phyloP scores from a whole-genome alignment of 2,113 vertebrate species.

The Rhabdornis inornatus region DNA sequence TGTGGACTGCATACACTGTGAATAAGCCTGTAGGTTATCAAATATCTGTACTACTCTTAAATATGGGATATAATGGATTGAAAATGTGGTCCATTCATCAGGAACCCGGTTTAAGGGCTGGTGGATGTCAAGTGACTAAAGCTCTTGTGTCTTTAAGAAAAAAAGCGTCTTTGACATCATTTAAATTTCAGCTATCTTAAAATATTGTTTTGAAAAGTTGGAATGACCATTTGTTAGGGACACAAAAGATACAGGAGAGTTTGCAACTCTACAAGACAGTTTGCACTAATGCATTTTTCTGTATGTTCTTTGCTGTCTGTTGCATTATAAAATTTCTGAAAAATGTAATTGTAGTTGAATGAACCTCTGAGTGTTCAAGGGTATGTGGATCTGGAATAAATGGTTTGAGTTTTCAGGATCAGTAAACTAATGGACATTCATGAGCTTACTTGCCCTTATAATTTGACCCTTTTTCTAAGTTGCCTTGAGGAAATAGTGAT shows the following conservation, averaged over 20 bases:
- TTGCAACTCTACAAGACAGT: neutral
- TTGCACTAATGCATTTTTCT: neutral
- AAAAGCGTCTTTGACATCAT: neutral
- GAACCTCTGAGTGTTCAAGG: neutral
- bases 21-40: constrained; percentile 72
- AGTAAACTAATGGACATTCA: neutral
- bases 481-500: neutral
- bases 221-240: neutral
- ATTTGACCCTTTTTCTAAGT: neutral
- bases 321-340: neutral
- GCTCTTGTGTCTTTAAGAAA: neutral
- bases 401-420: neutral
- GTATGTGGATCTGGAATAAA: neutral
- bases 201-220: neutral
- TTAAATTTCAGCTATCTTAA: neutral
- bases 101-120: neutral
- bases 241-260: neutral
- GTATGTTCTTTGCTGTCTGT: neutral
- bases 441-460: neutral
- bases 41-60: neutral
- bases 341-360: neutral
- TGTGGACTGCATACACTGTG: constrained; percentile 92
- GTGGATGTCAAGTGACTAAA: neutral
- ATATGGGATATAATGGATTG: neutral
- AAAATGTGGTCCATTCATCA: neutral